Percentiles rank a stretch among this genome's conserved stretches.
These are phyloP conservation scores for Beris chalybata DNA, from an alignment of 2,888 invertebrate genomes.

Conservation along the genomic window DNA sequence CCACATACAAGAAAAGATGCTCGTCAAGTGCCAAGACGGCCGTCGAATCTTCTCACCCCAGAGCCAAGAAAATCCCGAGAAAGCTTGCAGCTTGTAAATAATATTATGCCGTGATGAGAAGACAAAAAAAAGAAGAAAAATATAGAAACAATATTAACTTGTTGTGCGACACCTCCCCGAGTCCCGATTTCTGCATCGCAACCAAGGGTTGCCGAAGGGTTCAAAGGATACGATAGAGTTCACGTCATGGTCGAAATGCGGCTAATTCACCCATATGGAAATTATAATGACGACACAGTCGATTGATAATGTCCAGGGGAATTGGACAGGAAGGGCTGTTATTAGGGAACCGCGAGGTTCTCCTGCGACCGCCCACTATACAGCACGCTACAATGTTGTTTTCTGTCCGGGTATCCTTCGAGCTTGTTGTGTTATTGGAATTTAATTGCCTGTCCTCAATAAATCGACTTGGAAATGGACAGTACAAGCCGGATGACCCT, in stretches of 20 bases:
- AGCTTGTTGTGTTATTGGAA: slow-evolving; percentile 23
- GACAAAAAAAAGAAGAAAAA: too few species aligned
- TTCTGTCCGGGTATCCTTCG: background rate
- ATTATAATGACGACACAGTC: slow-evolving; percentile 20
- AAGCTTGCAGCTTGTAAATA: slow-evolving; percentile 23
- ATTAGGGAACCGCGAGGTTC: too few species aligned
- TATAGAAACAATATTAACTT: too few species aligned
- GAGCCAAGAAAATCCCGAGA: slow-evolving; percentile 16
- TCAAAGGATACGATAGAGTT: too few species aligned
- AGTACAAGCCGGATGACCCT: background rate
- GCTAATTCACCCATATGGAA: slow-evolving; percentile 19
- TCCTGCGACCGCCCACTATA: too few species aligned
- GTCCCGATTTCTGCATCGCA: too few species aligned
- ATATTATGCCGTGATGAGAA: background rate
- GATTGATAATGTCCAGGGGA: background rate
- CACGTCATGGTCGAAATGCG: background rate
- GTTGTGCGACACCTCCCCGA: too few species aligned
- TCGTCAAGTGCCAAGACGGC: slow-evolving; percentile 18
- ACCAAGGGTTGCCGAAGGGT: too few species aligned
- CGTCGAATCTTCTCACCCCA: background rate
- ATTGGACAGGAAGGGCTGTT: too few species aligned
- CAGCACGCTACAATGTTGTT: background rate
- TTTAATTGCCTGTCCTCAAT: slow-evolving; percentile 24
- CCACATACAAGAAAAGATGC: slow-evolving; percentile 4
- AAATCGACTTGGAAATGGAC: slow-evolving; percentile 15